phyloP scores from a whole-genome alignment of 2,888 invertebrate species.

The Meloe dianella region DNA sequence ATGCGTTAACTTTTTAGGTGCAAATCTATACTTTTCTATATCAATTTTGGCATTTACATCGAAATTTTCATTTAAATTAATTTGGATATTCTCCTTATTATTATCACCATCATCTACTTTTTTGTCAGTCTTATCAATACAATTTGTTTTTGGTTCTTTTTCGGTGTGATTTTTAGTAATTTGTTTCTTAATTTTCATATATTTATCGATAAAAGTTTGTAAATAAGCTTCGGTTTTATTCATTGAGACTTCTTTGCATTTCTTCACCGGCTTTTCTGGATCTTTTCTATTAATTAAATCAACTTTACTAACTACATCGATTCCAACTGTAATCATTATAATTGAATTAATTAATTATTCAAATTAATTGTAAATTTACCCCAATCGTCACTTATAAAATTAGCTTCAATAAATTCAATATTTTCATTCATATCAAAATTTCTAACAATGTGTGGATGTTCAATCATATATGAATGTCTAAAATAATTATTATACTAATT shows the following conservation, averaged over 20 bases:
- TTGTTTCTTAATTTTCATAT: slow-evolving; percentile 40
- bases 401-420: slow-evolving; percentile 60
- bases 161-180: background rate
- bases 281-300: slow-evolving; percentile 22
- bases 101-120: background rate
- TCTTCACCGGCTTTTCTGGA: slow-evolving; percentile 17
- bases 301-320: slow-evolving; percentile 55
- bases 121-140: background rate
- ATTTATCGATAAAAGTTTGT: slow-evolving; percentile 46
- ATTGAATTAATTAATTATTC: slow-evolving; percentile 24
- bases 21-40: slow-evolving; percentile 8
- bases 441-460: slow-evolving; percentile 59
- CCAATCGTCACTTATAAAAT: slow-evolving; percentile 67
- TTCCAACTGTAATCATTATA: slow-evolving; percentile 60
- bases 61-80: background rate
- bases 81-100: background rate
- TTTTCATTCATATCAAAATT: slow-evolving; percentile 58
- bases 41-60: background rate
- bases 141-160: background rate
- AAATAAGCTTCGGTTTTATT: slow-evolving; percentile 29
- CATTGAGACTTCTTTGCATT: slow-evolving; percentile 11
- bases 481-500: slow-evolving; percentile 24
- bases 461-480: slow-evolving; percentile 55
- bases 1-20: slow-evolving; percentile 13
- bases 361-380: slow-evolving; percentile 56